Evolutionary conservation across 2,113 vertebrate species (phyloP).

Genomic region (Barbus barbus): DNA sequence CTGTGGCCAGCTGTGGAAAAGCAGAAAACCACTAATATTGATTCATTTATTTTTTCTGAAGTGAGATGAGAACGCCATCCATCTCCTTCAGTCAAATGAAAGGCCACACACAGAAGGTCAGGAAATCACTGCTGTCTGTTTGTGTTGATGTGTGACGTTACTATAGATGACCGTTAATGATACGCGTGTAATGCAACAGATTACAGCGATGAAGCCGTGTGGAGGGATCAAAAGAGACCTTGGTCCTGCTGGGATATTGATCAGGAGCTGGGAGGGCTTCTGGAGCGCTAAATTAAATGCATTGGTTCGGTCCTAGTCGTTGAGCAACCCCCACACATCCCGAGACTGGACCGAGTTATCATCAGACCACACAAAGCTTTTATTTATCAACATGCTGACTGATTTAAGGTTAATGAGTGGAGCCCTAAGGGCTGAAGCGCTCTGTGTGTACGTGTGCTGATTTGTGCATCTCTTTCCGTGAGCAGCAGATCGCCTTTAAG

Average conservation of each 20-base stretch:
- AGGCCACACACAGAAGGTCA: background rate
- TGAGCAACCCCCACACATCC: background rate
- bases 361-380: background rate
- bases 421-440: rapidly evolving
- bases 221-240: background rate
- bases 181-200: background rate
- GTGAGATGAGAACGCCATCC: background rate
- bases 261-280: background rate
- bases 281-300: background rate
- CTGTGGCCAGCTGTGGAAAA: background rate
- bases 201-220: background rate
- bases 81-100: background rate
- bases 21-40: constrained; percentile 20
- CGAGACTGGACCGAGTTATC: background rate
- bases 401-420: background rate
- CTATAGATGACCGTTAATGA: background rate
- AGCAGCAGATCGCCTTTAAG: constrained; percentile 88
- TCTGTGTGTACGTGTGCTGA: background rate
- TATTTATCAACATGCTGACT: background rate
- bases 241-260: background rate
- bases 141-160: background rate
- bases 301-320: background rate
- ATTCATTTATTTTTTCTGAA: background rate
- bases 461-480: constrained; percentile 36
- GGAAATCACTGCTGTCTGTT: constrained; percentile 1